phyloP scores from a whole-genome alignment of 2,888 invertebrate species.

The Dysmachus trigonus region DNA sequence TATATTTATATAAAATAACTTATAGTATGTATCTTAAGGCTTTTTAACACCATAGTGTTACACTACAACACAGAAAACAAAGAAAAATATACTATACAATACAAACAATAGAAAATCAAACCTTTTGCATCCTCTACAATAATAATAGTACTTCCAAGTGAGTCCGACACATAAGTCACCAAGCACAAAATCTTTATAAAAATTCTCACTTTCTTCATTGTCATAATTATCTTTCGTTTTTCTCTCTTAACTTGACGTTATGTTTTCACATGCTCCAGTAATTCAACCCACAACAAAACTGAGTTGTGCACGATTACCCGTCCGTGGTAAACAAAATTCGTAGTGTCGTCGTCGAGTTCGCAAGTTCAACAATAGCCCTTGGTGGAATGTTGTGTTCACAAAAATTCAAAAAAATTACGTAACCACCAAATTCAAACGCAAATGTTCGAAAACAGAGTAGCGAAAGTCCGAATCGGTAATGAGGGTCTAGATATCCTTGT shows the following conservation, averaged over 20 bases:
- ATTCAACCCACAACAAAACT: constrained; percentile 1
- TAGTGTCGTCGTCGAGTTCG: not conserved
- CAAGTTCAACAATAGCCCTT: constrained; percentile 38
- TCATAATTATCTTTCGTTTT: constrained; percentile 7
- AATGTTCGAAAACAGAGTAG: not conserved
- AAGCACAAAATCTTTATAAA: constrained; percentile 10
- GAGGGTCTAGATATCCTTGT: constrained; percentile 27
- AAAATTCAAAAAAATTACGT: constrained; percentile 19
- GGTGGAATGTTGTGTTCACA: not conserved
- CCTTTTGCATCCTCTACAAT: constrained; percentile 65
- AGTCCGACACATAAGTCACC: constrained; percentile 50
- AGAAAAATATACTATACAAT: no score
- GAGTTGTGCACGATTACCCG: not conserved
- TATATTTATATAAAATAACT: no score
- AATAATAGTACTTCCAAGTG: constrained; percentile 62
- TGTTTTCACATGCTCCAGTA: constrained; percentile 28
- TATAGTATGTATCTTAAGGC: no score
- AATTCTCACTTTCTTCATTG: not conserved
- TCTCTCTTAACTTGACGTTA: not conserved
- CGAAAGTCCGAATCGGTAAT: not conserved
- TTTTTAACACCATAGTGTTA: not conserved
- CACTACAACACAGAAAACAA: not conserved
- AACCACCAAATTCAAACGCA: not conserved
- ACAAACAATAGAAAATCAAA: no score
- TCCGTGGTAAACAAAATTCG: not conserved